A percentile compares a stretch with the other conserved stretches of the same genome.
Evolutionary conservation across 2,797 vertebrate species (phyloP).

Genomic region (Chloroceryle inda): DNA sequence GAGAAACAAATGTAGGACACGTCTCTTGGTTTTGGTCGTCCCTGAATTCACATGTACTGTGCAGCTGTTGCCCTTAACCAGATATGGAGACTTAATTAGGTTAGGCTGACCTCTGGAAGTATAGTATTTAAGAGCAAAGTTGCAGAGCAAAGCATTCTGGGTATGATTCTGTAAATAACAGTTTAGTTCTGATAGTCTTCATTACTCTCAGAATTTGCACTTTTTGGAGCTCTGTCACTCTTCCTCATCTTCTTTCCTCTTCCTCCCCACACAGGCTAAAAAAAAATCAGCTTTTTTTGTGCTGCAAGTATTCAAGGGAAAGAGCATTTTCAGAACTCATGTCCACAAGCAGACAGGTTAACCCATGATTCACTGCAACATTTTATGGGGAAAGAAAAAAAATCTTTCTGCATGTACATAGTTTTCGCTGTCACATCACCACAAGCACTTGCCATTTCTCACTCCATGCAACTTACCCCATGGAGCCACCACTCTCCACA

Average conservation of each 20-base stretch:
- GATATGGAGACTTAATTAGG: slow-evolving; percentile 52
- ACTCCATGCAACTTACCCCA: not conserved
- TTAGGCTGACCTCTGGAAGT: slow-evolving; percentile 51
- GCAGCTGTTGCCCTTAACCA: slow-evolving; percentile 56
- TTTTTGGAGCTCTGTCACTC: not conserved
- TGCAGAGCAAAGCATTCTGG: not conserved
- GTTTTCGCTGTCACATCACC: not conserved
- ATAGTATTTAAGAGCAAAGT: slow-evolving; percentile 9
- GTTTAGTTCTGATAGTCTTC: not conserved
- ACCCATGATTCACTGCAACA: not conserved
- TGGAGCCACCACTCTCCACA: not conserved
- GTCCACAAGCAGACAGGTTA: not conserved
- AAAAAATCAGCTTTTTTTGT: not conserved
- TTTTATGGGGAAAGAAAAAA: not conserved
- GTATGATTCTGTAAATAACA: not conserved
- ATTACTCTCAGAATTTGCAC: not conserved
- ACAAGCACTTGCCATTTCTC: not conserved
- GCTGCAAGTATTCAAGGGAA: not conserved
- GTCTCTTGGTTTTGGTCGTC: not conserved
- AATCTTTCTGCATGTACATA: not conserved
- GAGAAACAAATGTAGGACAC: not conserved
- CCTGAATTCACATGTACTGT: not conserved
- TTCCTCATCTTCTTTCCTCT: not conserved
- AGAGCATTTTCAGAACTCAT: not conserved
- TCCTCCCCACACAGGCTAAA: not conserved